A percentile compares a stretch with the other conserved stretches of the same genome.
These are phyloP conservation scores for Diachasmimorpha longicaudata DNA, from an alignment of 1,140 invertebrate species.

Conservation along the genomic window DNA sequence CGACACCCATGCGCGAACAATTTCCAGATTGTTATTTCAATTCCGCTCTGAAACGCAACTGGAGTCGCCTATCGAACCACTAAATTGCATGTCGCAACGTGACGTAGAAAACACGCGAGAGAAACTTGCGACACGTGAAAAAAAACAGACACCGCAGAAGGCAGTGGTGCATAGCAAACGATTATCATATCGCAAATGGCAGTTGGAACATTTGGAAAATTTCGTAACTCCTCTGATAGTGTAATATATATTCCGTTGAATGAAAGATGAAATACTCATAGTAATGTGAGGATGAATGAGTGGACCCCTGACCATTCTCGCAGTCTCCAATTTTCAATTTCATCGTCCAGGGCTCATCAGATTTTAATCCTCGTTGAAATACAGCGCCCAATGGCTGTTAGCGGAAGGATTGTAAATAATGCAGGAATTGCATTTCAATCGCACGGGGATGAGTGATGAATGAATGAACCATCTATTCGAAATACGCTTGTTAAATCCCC, in stretches of 20 bases:
- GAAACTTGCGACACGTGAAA: neutral
- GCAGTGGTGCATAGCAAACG: neutral
- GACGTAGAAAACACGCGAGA: neutral
- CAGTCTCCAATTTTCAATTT: neutral
- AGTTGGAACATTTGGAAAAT: no score
- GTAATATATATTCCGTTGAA: neutral
- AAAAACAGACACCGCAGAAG: neutral
- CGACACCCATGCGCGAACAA: neutral
- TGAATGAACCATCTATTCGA: neutral
- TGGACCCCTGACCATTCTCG: neutral
- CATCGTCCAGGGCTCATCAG: neutral
- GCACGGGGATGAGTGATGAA: neutral
- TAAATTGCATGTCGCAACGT: slow-evolving; percentile 8
- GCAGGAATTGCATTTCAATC: neutral
- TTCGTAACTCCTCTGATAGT: neutral
- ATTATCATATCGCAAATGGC: neutral
- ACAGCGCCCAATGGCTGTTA: neutral
- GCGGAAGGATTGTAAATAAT: neutral
- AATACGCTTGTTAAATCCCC: neutral
- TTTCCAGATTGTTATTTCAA: neutral
- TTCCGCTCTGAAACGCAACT: neutral
- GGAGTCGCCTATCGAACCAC: neutral
- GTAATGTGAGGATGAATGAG: neutral
- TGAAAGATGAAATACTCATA: neutral
- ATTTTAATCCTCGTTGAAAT: neutral